Base-by-base conservation (phyloP, 2,888 invertebrate species). In the Lepidochitona cinerea region DNA sequence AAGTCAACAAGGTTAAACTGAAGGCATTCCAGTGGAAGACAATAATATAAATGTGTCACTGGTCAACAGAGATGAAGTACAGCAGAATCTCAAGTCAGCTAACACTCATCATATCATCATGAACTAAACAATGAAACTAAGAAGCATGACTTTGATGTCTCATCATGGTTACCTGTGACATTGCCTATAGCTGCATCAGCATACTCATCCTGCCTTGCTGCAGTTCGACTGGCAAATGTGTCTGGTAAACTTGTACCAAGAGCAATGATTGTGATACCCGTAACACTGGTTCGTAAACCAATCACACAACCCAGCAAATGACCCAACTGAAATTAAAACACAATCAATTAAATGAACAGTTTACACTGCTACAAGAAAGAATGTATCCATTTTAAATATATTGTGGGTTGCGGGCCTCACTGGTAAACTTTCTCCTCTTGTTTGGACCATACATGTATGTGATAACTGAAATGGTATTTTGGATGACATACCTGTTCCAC, bases 141-240 rank as follows among this genome's bases (percentile, higher is more conserved):
- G n/a, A n/a, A n/a, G n/a, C n/a, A n/a, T n/a, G n/a, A n/a, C n/a
- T n/a, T n/a, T n/a, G n/a, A n/a, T n/a, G n/a, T n/a, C n/a, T n/a
- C n/a, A 12, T 41, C 7, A 49, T 49, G n/a, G 23, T 65, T 75
- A 84, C 88, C 89, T 75, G 88, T 89, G 70, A 89, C 80, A 74
- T 89, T 89, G 76, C 89, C 89, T 69, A 89, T 89, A 69, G 89
- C 87, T 70, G 89, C 89, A 77, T 89, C 89, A 49, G 89, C 89
- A 75, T 85, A 77, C 64, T 87, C 85, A 77, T 89, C 89, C 70
- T 89, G 88, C 59, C 83, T 80, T 5, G 89, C 89, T 49, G 89
- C 88, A 6, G 88, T 88, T 6, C 89, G 82, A 78, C 88, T 88
- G 75, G 89, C 89, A 74, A 89, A 89, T n/a, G 88, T 89, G 74